Base-by-base conservation (phyloP, 2,888 invertebrate genomes). In the Stenotaenia linearis region DNA sequence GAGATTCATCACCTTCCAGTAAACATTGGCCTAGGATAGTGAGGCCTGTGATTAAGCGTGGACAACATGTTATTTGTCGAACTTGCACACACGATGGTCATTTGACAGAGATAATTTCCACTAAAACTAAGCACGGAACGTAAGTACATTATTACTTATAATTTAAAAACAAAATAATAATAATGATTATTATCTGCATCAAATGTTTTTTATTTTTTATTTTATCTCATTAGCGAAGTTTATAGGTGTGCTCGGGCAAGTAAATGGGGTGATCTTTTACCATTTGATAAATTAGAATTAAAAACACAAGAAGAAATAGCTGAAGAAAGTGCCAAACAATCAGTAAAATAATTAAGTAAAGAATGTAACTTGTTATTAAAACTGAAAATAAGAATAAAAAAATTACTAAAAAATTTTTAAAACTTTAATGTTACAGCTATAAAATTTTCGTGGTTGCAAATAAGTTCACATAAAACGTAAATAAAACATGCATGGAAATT, bases 211-310 rank as follows among this genome's bases (percentile, higher is more conserved):
- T 15, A 10, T 12, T 75, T 80, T 82, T 82, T 82, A n/a, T n/a
- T n/a, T n/a, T n/a, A n/a, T n/a, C n/a, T n/a, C n/a, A n/a, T 80
- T 84, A 92, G 92, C 83, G 82, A 88, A 15, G 89, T 91, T 0
- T 94, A 93, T 83, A 88, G 90, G 82, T 93, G 93, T 87, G 93
- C 93, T 0, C 89, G 91, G 84, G 88, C 89, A 0, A 90, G 91
- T 82, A 89, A 89, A 82, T 95, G 94, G 93, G 95, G 95, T 4
- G 95, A 95, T 86, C 86, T 91, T 56, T 86, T 96, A 81, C 95
- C 95, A 28, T 87, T 92, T 30, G 88, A 89, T 69, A 28, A 69
- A 15, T 23, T 40, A 10, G 40, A 40, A 40, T 40, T 40, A 40
- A 40, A 40, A n/a, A 1, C 40, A 12, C 40, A 40, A n/a, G 40